Evolutionary conservation across 2,888 invertebrate genomes (phyloP).

Genomic region (Myopa tessellatipennis): DNA sequence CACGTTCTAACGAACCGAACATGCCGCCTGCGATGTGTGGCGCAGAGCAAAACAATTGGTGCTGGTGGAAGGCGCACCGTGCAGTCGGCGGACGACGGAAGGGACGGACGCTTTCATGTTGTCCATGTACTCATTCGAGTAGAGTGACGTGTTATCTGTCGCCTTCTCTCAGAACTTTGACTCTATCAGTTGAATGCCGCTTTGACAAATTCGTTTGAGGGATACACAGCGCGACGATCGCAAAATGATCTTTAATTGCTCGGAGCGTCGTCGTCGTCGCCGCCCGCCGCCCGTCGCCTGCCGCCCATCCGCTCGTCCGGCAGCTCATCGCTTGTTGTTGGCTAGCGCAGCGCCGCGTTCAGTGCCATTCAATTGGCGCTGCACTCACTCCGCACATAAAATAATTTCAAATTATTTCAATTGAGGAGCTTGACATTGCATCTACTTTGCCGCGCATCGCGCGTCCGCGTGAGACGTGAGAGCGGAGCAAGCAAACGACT

Average conservation of each 20-base stretch:
- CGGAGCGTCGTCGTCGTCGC: conserved; percentile 43
- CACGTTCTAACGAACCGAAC: conserved; percentile 1
- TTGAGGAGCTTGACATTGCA: conserved; percentile 37
- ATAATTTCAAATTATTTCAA: conserved; percentile 36
- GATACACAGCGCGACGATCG: conserved; percentile 29
- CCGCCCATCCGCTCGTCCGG: background rate
- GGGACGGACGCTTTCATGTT: conserved; percentile 56
- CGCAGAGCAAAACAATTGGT: conserved; percentile 13
- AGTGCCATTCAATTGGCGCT: conserved; percentile 37
- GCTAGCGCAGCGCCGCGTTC: conserved; percentile 11
- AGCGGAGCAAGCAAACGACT: background rate
- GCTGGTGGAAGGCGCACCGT: conserved; percentile 6
- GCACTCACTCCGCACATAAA: conserved; percentile 18
- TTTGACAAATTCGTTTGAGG: conserved; percentile 40
- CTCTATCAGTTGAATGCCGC: conserved; percentile 67
- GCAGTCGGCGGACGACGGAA: conserved; percentile 23
- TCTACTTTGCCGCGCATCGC: conserved; percentile 21
- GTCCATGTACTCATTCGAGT: conserved; percentile 67
- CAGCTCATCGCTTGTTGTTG: background rate
- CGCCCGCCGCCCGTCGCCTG: background rate
- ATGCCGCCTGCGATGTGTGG: background rate
- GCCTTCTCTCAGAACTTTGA: conserved; percentile 67
- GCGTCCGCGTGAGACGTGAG: background rate
- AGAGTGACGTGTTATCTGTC: conserved; percentile 68
- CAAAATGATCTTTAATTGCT: conserved; percentile 40